Evolutionary conservation across 2,797 vertebrate species (phyloP), one percentile per base, ranked within the genome.

Genomic region (Chaenodraco wilsoni): DNA sequence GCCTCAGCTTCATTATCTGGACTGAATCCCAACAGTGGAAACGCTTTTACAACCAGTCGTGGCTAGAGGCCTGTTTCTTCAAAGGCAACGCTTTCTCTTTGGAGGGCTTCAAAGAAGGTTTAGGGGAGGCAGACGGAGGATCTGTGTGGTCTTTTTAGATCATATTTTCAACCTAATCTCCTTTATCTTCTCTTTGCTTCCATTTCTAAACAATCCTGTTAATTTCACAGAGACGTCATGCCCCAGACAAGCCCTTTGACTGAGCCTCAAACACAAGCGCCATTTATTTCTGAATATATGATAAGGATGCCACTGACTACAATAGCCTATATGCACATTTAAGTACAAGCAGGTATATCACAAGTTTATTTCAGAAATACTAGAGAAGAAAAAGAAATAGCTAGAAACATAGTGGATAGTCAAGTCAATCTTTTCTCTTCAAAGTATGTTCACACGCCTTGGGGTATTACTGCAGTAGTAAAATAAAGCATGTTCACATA

Each of bases 1-100:
- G 63, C 69, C 73, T 69, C 63, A 23, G 69, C 72, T 83, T 81
- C 74, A 89, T 72, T 80, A 79, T 84, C 73, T 83, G 72, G 73
- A 74, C 60, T 61, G 37, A 81, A 66, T 84, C 81, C 84, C 69
- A 88, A 82, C 87, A 85, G 82, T 87, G 83, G 88, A 88, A 89
- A 87, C 52, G 23, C 80, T 89, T 90, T 90, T 79, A 91, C 76
- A 89, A 65, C 81, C 66, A 48, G 19, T 13, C 79, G 86, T 78
- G 78, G 79, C 85, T 80, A 27, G 50, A 85, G 60, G 84, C 77
- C 79, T 86, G 75, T 57, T 80, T 76, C 85, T 90, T 89, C 84
- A 91, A 91, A 89, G 84, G 57, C 41, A 59, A 44, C 15, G 52
- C 49, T 86, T 76, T 72, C 81, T 51, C 65, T 85, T 83, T 74